These are phyloP conservation scores for Stenodera caucasica DNA, from an alignment of 2,888 invertebrate genomes.

Conservation along the genomic window DNA sequence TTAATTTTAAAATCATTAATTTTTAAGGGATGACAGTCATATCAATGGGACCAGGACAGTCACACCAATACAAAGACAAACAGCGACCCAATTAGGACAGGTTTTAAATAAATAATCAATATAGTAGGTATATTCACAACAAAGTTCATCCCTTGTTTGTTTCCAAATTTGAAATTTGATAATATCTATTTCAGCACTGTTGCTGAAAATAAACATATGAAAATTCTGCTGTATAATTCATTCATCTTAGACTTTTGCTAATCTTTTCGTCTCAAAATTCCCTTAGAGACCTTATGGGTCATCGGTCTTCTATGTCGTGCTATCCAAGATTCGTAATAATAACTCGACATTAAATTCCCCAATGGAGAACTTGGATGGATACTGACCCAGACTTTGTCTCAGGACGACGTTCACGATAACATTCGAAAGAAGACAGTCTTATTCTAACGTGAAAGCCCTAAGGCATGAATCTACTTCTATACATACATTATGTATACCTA, in stretches of 20 bases:
- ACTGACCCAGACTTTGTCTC: constrained; percentile 38
- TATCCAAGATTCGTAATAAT: constrained; percentile 32
- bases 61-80: background rate
- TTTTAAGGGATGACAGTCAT: background rate
- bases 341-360: constrained; percentile 32
- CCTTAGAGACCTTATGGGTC: background rate
- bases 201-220: too few species aligned
- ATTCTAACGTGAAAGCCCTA: constrained; percentile 39
- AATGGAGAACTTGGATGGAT: constrained; percentile 33
- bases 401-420: constrained; percentile 37
- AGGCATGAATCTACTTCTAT: constrained; percentile 39
- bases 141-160: background rate
- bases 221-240: background rate
- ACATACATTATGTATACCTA: too few species aligned
- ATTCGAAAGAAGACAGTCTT: constrained; percentile 35
- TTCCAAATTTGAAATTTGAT: background rate
- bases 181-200: background rate
- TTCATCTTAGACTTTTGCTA: background rate
- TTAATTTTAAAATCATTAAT: constrained; percentile 5
- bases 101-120: background rate
- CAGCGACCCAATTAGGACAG: background rate
- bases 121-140: too few species aligned
- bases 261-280: background rate
- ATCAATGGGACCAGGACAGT: background rate
- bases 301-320: constrained; percentile 10